phyloP scores from a whole-genome alignment of 2,888 invertebrate genomes.

The Actias luna region DNA sequence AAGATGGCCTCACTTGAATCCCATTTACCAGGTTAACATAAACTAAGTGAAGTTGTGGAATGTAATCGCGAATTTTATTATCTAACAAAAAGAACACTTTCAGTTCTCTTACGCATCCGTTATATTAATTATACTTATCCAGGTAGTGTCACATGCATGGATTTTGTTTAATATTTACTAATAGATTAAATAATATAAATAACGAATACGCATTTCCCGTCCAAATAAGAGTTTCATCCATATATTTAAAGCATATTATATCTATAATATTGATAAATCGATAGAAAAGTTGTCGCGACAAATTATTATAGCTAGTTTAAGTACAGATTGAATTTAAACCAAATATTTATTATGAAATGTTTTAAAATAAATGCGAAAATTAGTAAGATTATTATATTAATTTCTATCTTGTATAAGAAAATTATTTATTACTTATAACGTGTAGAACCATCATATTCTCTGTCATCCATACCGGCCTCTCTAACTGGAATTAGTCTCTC shows the following conservation, averaged over 20 bases:
- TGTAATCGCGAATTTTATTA: conserved; percentile 27
- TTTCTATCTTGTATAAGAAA: too few species aligned
- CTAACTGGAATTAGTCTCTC: not conserved
- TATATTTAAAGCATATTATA: not conserved
- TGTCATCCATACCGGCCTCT: not conserved
- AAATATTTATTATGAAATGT: too few species aligned
- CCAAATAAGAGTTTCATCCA: not conserved
- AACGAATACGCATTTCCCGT: not conserved
- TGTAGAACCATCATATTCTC: not conserved
- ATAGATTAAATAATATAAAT: not conserved
- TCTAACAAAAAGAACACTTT: not conserved
- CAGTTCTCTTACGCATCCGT: not conserved
- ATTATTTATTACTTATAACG: too few species aligned
- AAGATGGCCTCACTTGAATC: conserved; percentile 81
- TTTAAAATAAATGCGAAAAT: too few species aligned
- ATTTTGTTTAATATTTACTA: not conserved
- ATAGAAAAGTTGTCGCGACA: not conserved
- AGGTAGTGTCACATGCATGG: not conserved
- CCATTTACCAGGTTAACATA: conserved; percentile 59
- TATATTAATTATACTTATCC: not conserved
- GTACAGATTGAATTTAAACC: too few species aligned
- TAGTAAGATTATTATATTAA: too few species aligned
- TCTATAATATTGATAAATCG: not conserved
- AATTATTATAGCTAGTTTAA: not conserved
- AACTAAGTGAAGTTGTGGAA: conserved; percentile 43